phyloP scores from a whole-genome alignment of 2,888 invertebrate genomes.

The Alviniconcha strummeri region DNA sequence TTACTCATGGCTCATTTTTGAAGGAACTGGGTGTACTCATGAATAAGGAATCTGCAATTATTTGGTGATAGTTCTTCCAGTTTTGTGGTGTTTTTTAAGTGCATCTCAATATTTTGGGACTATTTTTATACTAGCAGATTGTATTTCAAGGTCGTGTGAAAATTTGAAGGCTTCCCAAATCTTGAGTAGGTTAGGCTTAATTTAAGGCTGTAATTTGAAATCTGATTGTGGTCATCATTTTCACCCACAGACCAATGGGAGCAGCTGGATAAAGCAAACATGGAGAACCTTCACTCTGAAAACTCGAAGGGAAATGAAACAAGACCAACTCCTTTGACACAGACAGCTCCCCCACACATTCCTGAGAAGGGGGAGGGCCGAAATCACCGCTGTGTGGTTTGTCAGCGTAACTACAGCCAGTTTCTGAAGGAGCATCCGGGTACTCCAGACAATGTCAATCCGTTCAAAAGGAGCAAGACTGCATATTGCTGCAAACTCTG shows the following conservation, averaged over 20 bases:
- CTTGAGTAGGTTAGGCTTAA: too few species aligned
- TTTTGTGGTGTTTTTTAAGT: too few species aligned
- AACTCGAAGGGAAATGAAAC: not conserved
- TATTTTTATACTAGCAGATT: too few species aligned
- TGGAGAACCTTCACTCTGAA: not conserved
- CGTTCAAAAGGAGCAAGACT: slow-evolving; percentile 26
- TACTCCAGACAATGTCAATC: slow-evolving; percentile 1
- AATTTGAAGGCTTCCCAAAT: too few species aligned
- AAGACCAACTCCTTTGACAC: not conserved
- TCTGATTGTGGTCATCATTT: not conserved
- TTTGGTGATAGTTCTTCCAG: too few species aligned
- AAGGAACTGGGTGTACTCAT: too few species aligned
- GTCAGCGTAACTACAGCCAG: slow-evolving; percentile 10
- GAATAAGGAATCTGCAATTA: too few species aligned
- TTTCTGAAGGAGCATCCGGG: slow-evolving; percentile 19
- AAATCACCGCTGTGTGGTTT: slow-evolving; percentile 19
- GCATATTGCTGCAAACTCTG: slow-evolving; percentile 21
- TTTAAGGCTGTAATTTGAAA: not conserved
- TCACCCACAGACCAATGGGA: not conserved
- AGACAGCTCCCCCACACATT: not conserved
- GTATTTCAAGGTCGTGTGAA: too few species aligned
- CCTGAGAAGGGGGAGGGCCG: slow-evolving; percentile 24
- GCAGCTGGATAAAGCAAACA: not conserved
- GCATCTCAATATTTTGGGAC: too few species aligned
- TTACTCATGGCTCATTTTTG: too few species aligned